phyloP scores from a whole-genome alignment of 1,140 invertebrate species.

The Anthonomus grandis region DNA sequence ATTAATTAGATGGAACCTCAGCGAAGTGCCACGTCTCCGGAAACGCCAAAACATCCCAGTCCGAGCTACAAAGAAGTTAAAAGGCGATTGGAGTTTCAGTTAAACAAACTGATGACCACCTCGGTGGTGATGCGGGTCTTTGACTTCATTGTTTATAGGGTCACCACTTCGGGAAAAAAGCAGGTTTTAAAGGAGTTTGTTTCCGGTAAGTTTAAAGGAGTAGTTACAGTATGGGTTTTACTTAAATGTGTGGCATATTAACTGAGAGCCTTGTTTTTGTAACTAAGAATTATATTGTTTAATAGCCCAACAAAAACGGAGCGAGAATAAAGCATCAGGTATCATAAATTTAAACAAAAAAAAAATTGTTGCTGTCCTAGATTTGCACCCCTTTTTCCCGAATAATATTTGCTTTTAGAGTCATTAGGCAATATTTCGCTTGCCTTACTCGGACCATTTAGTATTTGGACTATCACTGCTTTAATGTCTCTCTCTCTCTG shows the following conservation, averaged over 20 bases:
- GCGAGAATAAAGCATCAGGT: constrained; percentile 46
- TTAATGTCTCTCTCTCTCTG: too few species aligned
- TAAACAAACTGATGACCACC: constrained; percentile 87
- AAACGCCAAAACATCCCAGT: constrained; percentile 12
- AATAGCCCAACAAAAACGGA: constrained; percentile 55
- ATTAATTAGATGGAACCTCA: too few species aligned
- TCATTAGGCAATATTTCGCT: too few species aligned
- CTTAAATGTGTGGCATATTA: background rate
- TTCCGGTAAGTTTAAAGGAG: constrained; percentile 62
- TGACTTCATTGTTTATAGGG: constrained; percentile 82
- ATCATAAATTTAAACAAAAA: too few species aligned
- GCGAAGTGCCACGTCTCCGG: background rate
- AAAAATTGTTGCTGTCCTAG: constrained; percentile 9
- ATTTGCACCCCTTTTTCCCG: constrained; percentile 6
- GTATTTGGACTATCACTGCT: too few species aligned
- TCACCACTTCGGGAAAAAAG: constrained; percentile 71
- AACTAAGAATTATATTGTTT: constrained; percentile 16
- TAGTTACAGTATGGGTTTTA: too few species aligned
- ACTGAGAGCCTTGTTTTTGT: background rate
- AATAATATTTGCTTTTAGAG: background rate
- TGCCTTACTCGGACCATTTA: too few species aligned
- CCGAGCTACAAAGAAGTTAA: constrained; percentile 52
- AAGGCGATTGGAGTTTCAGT: constrained; percentile 66
- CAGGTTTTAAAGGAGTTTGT: constrained; percentile 74
- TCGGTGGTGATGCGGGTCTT: constrained; percentile 86